A percentile compares a stretch with the other conserved stretches of the same genome.
phyloP scores from a whole-genome alignment of 2,888 invertebrate genomes.

The Atethmia centrago region DNA sequence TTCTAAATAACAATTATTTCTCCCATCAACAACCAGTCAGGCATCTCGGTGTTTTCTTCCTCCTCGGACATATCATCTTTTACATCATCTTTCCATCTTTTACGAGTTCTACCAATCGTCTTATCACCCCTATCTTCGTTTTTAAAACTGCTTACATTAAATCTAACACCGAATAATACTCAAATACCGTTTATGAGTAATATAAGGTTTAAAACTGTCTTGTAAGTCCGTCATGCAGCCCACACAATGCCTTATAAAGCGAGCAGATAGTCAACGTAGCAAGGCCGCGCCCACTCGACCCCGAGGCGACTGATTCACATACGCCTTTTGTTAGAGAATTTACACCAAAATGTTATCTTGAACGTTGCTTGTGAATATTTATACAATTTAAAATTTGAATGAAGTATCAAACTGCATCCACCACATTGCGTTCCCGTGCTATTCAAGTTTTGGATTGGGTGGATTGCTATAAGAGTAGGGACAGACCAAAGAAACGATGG shows the following conservation, averaged over 20 bases:
- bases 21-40: too few species aligned
- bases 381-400: not conserved
- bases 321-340: slow-evolving; percentile 57
- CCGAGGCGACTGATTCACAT: slow-evolving; percentile 78
- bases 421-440: not conserved
- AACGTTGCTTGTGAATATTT: slow-evolving; percentile 18
- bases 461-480: not conserved
- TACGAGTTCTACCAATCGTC: not conserved
- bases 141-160: not conserved
- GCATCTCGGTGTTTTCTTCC: not conserved
- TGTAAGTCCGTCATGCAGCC: slow-evolving; percentile 69
- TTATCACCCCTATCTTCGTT: not conserved
- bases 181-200: slow-evolving; percentile 47
- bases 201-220: slow-evolving; percentile 54
- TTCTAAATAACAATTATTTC: too few species aligned
- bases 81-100: not conserved
- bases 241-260: slow-evolving; percentile 82
- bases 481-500: not conserved
- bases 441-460: too few species aligned
- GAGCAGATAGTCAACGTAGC: slow-evolving; percentile 72
- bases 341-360: slow-evolving; percentile 46
- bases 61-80: not conserved
- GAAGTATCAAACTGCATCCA: not conserved
- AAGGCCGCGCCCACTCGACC: slow-evolving; percentile 83
- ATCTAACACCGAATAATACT: slow-evolving; percentile 26